Evolutionary conservation across 1,140 invertebrate species (phyloP), one percentile per base, ranked within the genome.

Genomic region (Drosophila arizonae): DNA sequence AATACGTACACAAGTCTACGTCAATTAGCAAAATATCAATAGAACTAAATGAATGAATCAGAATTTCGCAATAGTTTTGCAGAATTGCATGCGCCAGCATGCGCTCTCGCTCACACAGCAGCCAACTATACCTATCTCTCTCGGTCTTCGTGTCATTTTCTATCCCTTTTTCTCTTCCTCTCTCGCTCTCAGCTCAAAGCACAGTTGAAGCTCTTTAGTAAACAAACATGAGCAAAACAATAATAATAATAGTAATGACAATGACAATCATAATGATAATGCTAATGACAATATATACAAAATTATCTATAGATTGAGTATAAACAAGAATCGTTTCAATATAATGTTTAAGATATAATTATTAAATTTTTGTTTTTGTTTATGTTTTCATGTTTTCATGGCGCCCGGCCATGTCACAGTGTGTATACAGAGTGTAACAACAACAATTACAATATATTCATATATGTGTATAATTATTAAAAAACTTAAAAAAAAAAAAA

Each of bases 331-430:
- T 39, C 11, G 11, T 39, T 39, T 55, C 24, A 45, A 45, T 56
- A 56, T 46, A 60, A 60, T 45, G 15, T 66, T 26, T 66, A 36
- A 56, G 41, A 58, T 66, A 60, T 60, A 51, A 51, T 51, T 61
- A 65, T 21, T 48, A 36, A 50, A 21, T 43, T 61, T 50, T 39
- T 52, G n/a, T 26, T 21, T 24, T 54, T 43, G 52, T 43, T 61
- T 50, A 28, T 52, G 24, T 36, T 69, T 39, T 2, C 8, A 17
- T 26, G 45, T 61, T 73, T 78, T 62, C 61, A 82, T 76, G 68
- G 62, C 79, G 30, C 79, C 76, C 21, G 77, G 79, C 78, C 77
- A 80, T 74, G 62, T 81, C 71, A 73, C 81, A 79, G 79, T 51
- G 33, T 39, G 36, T 62, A 15, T 51, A 46, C 56, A 57, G 55